phyloP scores from a whole-genome alignment of 2,888 invertebrate genomes.

The Neoaliturus tenellus region DNA sequence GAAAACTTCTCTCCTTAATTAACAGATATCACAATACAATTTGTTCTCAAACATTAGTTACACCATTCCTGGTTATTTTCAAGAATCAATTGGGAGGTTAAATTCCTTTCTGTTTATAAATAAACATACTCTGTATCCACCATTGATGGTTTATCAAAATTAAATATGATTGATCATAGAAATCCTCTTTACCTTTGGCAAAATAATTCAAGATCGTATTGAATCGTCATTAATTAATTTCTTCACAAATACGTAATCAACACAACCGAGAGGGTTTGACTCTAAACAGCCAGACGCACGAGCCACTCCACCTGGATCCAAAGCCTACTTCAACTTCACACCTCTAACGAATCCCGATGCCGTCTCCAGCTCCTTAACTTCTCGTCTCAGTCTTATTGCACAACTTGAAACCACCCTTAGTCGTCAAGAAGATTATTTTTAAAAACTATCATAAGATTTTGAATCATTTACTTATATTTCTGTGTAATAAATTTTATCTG shows the following conservation, averaged over 20 bases:
- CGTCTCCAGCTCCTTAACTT: neutral
- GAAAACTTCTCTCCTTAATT: no score
- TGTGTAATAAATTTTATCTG: neutral
- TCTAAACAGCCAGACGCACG: neutral
- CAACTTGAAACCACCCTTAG: neutral
- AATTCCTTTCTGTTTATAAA: no score
- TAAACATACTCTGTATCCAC: no score
- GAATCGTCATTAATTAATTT: neutral
- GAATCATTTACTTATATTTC: neutral
- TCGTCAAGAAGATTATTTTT: neutral
- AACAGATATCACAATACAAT: no score
- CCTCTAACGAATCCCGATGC: neutral
- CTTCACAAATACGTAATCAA: neutral
- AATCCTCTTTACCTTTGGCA: no score
- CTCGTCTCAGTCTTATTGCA: constrained; percentile 11
- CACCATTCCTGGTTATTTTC: no score
- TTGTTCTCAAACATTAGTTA: no score
- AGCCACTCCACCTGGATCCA: neutral
- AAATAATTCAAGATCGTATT: no score
- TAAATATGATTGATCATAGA: no score
- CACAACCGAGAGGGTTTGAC: neutral
- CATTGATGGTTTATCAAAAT: no score
- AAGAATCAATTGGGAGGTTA: no score
- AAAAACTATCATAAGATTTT: neutral
- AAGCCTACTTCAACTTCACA: neutral